A percentile compares a stretch with the other conserved stretches of the same genome.
phyloP scores from a whole-genome alignment of 2,113 vertebrate species.

The Alethe castanea region DNA sequence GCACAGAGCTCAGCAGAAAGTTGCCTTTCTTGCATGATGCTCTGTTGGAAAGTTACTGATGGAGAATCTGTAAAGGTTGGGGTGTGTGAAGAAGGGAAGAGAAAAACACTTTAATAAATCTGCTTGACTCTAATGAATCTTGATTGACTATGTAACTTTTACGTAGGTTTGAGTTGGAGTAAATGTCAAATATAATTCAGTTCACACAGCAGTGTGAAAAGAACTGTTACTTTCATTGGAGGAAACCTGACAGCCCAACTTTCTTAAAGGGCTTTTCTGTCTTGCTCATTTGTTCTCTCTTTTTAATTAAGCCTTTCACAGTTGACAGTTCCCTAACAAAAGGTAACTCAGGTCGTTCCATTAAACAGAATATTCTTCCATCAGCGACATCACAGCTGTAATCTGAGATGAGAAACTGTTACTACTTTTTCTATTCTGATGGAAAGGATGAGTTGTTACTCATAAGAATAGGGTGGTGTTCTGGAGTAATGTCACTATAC shows the following conservation, averaged over 20 bases:
- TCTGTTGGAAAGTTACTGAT: background rate
- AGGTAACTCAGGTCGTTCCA: conserved; percentile 39
- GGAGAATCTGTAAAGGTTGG: background rate
- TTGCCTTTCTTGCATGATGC: background rate
- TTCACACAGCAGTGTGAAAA: conserved; percentile 28
- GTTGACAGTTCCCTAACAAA: conserved; percentile 30
- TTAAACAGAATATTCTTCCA: conserved; percentile 24
- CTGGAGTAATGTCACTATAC: background rate
- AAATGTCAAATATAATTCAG: conserved; percentile 60
- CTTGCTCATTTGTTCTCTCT: conserved; percentile 3
- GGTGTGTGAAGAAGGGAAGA: background rate
- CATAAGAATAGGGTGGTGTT: background rate
- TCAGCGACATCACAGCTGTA: background rate
- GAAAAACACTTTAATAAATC: conserved; percentile 34
- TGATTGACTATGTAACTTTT: conserved; percentile 55
- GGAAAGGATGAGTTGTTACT: background rate
- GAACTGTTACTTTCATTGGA: conserved; percentile 29
- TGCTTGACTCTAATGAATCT: conserved; percentile 36
- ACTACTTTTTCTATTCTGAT: background rate
- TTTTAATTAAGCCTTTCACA: conserved; percentile 44
- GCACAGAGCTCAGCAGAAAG: background rate
- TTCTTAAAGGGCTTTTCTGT: conserved; percentile 53
- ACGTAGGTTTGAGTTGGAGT: conserved; percentile 45
- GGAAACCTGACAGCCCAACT: conserved; percentile 52
- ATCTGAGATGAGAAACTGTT: conserved; percentile 27